Percentiles rank a stretch among this genome's conserved stretches.
Conservation (phyloP, 2,888 invertebrate genomes). For the Nomada goodeniana region DNA sequence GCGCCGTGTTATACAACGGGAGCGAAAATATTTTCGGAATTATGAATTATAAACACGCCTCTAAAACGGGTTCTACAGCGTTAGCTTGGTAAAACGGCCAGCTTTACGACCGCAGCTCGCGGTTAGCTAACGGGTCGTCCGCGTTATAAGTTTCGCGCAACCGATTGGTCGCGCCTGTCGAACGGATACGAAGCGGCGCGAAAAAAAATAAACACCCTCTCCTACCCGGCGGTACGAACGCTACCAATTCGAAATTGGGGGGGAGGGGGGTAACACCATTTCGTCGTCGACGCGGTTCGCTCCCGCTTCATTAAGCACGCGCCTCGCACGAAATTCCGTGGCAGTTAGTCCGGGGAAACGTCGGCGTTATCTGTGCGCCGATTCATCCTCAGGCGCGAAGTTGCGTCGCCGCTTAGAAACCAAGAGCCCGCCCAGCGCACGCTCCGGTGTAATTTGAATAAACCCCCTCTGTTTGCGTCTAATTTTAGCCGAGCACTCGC, state of each 20-base stretch:
- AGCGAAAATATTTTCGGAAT: slow-evolving; percentile 11
- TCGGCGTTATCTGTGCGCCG: slow-evolving; percentile 36
- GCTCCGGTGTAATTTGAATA: slow-evolving; percentile 76
- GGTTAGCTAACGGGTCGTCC: slow-evolving; percentile 5
- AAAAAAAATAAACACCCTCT: no score
- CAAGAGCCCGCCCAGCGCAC: slow-evolving; percentile 66
- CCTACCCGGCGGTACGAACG: no score
- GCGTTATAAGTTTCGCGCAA: not conserved
- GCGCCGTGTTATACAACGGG: not conserved
- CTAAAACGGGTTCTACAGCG: not conserved
- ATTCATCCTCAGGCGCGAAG: slow-evolving; percentile 49
- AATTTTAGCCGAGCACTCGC: slow-evolving; percentile 68
- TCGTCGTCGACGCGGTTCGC: slow-evolving; percentile 4
- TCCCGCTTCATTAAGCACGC: slow-evolving; percentile 36
- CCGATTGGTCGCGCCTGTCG: no score
- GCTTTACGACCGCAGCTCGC: not conserved
- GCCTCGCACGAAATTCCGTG: slow-evolving; percentile 47
- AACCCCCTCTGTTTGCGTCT: slow-evolving; percentile 72
- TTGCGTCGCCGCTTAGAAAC: slow-evolving; percentile 61
- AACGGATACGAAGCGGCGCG: no score
- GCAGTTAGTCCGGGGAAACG: slow-evolving; percentile 23
- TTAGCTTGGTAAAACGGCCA: not conserved
- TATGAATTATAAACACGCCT: slow-evolving; percentile 5
- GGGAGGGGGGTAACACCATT: not conserved
- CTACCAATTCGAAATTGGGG: not conserved